These are phyloP conservation scores for Nemotelus nigrinus DNA, from an alignment of 2,888 invertebrate species.

Conservation along the genomic window DNA sequence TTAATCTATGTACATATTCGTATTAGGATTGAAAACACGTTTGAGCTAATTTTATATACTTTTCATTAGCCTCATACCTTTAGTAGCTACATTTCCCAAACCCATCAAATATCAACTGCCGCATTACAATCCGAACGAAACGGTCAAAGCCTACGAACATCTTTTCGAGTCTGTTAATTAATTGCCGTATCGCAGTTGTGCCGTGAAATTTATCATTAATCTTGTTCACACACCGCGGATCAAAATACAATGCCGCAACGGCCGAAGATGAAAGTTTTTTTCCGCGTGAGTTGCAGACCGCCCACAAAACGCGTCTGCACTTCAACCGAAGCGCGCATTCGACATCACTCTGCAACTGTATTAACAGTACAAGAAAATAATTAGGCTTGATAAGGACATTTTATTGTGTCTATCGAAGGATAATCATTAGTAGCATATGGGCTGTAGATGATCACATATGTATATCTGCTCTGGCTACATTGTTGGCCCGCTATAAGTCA, in stretches of 20 bases:
- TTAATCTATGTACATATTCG: too few relatives aligned
- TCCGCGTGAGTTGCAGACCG: conserved; percentile 14
- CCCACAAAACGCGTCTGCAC: conserved; percentile 18
- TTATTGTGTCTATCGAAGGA: not conserved
- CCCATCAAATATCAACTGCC: too few relatives aligned
- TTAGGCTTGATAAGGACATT: conserved; percentile 21
- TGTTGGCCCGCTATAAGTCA: conserved; percentile 29
- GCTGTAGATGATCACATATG: not conserved
- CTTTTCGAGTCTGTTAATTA: conserved; percentile 38
- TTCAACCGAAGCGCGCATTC: conserved; percentile 16
- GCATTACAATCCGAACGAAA: too few relatives aligned
- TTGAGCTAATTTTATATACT: too few relatives aligned
- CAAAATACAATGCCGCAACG: conserved; percentile 15
- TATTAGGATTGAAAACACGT: too few relatives aligned
- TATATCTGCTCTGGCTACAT: not conserved
- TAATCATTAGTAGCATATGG: conserved; percentile 37
- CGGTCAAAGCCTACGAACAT: not conserved
- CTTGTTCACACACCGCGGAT: conserved; percentile 57
- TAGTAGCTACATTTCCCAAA: too few relatives aligned
- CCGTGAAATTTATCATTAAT: conserved; percentile 65
- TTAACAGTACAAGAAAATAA: not conserved
- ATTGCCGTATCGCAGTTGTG: conserved; percentile 57
- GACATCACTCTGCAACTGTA: not conserved
- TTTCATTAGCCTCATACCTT: too few relatives aligned
- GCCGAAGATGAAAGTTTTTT: conserved; percentile 19